Percentiles rank a stretch among this genome's conserved stretches.
Evolutionary conservation across 2,888 invertebrate species (phyloP).

Genomic region (Apamea monoglypha): DNA sequence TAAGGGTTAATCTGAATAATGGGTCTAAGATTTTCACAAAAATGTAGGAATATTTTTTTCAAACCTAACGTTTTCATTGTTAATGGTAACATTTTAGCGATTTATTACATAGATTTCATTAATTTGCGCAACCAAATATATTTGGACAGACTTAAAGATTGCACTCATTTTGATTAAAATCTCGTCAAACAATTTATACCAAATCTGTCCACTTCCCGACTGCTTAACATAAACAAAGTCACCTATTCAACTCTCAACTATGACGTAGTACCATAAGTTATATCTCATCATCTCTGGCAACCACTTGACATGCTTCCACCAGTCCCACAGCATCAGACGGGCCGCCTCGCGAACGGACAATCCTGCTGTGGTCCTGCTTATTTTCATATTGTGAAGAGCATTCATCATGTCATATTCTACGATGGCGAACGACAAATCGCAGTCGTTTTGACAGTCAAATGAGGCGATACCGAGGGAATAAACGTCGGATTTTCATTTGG

Average conservation of each 20-base stretch:
- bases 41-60: too few species aligned
- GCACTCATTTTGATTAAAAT: not conserved
- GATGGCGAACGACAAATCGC: slow-evolving; percentile 28
- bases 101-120: not conserved
- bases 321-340: slow-evolving; percentile 47
- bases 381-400: slow-evolving; percentile 55
- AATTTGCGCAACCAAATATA: not conserved
- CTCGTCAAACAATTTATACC: not conserved
- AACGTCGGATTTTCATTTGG: slow-evolving; percentile 27
- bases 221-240: slow-evolving; percentile 18
- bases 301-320: slow-evolving; percentile 60
- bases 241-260: slow-evolving; percentile 10
- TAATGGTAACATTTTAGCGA: not conserved
- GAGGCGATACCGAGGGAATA: slow-evolving; percentile 34
- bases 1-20: not conserved
- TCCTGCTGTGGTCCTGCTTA: slow-evolving; percentile 58
- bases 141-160: not conserved
- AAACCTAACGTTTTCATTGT: not conserved
- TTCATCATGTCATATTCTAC: slow-evolving; percentile 33
- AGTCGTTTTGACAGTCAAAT: slow-evolving; percentile 38
- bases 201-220: not conserved
- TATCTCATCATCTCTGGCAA: slow-evolving; percentile 43
- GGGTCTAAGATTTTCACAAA: not conserved
- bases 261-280: slow-evolving; percentile 16
- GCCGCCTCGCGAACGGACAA: slow-evolving; percentile 26